Conservation (phyloP, 2,888 invertebrate genomes). For the Oxytorus armatus region DNA sequence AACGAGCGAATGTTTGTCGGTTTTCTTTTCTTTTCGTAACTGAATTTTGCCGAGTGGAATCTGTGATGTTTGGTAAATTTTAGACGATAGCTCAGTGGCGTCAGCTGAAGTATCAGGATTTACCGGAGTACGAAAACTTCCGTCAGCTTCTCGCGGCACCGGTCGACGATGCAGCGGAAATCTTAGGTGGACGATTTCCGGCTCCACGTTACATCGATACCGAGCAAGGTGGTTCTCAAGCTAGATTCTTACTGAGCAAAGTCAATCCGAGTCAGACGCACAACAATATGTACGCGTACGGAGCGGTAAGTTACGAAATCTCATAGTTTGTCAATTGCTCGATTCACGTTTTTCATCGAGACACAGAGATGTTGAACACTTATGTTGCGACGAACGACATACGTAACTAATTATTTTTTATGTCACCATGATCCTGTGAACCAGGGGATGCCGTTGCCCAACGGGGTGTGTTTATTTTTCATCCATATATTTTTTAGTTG, state of each 20-base stretch:
- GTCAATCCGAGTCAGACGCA: slow-evolving; percentile 99
- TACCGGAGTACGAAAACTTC: slow-evolving; percentile 99
- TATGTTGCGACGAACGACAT: slow-evolving; percentile 43
- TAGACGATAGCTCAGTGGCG: slow-evolving; percentile 99
- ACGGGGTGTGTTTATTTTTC: slow-evolving; percentile 88
- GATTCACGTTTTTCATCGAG: slow-evolving; percentile 40
- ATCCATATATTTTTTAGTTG: slow-evolving; percentile 70
- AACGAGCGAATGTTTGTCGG: background rate
- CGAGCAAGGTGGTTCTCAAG: slow-evolving; percentile 99
- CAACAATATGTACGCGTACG: slow-evolving; percentile 99
- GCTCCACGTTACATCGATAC: slow-evolving; percentile 99
- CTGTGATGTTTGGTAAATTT: slow-evolving; percentile 48
- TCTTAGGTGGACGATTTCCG: slow-evolving; percentile 97
- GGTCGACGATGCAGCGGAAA: slow-evolving; percentile 98
- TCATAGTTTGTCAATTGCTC: slow-evolving; percentile 2
- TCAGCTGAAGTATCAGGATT: slow-evolving; percentile 97
- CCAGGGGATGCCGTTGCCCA: slow-evolving; percentile 90
- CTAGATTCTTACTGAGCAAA: slow-evolving; percentile 98
- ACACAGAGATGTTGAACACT: slow-evolving; percentile 43
- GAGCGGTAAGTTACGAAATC: slow-evolving; percentile 90
- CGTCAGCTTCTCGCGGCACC: slow-evolving; percentile 98
- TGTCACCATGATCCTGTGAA: slow-evolving; percentile 81
- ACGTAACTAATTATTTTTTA: slow-evolving; percentile 81
- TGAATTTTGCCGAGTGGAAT: too few species aligned
- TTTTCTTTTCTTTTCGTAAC: background rate